Conservation (phyloP, 53 echinoderm and acorn worm genomes). For the Paracentrotus lividus region DNA sequence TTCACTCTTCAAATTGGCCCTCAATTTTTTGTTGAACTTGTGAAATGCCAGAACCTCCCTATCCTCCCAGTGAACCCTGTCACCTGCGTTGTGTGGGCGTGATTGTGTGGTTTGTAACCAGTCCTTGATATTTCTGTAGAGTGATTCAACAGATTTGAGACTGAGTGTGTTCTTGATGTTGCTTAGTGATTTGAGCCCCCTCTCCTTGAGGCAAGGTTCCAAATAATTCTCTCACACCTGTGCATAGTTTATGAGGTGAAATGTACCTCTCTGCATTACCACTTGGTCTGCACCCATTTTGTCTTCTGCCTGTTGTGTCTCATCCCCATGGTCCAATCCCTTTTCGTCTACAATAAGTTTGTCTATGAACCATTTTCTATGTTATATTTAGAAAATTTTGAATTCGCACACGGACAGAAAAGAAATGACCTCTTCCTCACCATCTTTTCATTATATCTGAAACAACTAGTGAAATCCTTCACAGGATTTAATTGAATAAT, state of each 20-base stretch:
- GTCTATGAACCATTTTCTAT: too few species aligned
- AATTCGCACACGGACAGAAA: too few species aligned
- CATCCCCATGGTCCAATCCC: too few species aligned
- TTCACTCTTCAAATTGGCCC: too few species aligned
- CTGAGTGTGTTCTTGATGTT: neutral
- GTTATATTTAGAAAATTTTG: too few species aligned
- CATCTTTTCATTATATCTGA: too few species aligned
- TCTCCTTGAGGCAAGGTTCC: neutral
- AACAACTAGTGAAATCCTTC: too few species aligned
- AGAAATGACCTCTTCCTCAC: too few species aligned
- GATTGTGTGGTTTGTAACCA: neutral
- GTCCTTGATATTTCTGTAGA: neutral
- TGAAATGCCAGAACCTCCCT: neutral
- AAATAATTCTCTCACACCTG: neutral
- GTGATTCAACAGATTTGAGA: neutral
- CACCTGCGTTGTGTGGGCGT: conserved; percentile 31
- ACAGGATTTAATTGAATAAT: too few species aligned
- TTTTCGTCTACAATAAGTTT: too few species aligned
- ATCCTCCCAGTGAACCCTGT: neutral
- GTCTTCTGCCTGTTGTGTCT: too few species aligned
- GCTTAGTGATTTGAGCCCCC: neutral
- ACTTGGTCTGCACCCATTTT: neutral
- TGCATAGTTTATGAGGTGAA: neutral
- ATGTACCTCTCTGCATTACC: neutral
- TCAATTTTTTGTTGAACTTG: too few species aligned